phyloP scores from a whole-genome alignment of 2,113 vertebrate species.

The Otolemur garnettii region DNA sequence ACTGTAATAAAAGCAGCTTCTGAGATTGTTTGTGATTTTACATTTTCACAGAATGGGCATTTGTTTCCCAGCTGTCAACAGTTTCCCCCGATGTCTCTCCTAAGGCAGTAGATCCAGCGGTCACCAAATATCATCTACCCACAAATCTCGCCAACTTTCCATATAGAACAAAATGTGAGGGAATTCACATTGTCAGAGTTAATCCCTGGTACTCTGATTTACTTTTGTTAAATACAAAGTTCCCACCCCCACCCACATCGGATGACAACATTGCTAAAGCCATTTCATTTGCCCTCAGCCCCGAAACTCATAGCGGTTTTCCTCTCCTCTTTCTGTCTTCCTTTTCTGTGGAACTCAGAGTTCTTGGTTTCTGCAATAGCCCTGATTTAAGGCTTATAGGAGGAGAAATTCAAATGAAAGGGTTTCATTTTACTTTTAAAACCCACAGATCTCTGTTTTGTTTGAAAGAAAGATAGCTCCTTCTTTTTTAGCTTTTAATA shows the following conservation, averaged over 20 bases:
- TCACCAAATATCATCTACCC: neutral
- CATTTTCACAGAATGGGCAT: neutral
- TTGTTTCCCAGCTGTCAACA: neutral
- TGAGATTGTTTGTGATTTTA: neutral
- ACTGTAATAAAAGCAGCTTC: conserved; percentile 35
- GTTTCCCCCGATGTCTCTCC: neutral
- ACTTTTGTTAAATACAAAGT: conserved; percentile 19
- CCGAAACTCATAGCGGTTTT: neutral
- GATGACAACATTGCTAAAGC: neutral
- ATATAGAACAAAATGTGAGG: neutral
- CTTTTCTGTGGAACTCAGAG: neutral
- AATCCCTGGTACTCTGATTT: conserved; percentile 33
- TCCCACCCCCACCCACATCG: neutral
- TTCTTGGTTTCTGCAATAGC: neutral
- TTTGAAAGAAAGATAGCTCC: neutral
- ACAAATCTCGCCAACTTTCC: neutral
- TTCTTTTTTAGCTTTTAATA: neutral
- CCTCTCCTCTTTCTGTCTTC: neutral
- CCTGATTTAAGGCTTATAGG: neutral
- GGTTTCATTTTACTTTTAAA: neutral
- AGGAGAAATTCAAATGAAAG: neutral
- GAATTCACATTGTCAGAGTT: conserved; percentile 32
- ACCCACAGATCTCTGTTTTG: neutral
- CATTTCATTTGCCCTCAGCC: neutral
- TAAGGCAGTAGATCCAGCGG: neutral